Conservation (phyloP, 1,140 invertebrate genomes). For the Drosophila lowei region DNA sequence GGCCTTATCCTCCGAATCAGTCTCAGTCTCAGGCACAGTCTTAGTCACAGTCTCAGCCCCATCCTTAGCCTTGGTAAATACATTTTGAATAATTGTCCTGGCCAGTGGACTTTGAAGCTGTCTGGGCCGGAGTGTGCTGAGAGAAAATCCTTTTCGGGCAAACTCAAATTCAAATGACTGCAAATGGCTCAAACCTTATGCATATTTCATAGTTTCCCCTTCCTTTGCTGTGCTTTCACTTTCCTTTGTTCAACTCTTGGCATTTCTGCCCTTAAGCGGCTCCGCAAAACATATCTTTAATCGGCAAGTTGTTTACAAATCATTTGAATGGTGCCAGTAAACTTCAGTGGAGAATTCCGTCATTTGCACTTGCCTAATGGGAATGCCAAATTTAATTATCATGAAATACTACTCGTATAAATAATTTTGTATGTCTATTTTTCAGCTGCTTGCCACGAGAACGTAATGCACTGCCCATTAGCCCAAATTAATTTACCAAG, state of each 20-base stretch:
- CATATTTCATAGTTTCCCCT: conserved; percentile 47
- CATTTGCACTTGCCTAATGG: too few species aligned
- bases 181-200: conserved; percentile 49
- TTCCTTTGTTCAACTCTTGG: conserved; percentile 23
- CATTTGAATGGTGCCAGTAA: too few species aligned
- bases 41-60: not conserved
- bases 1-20: conserved; percentile 19
- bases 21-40: conserved; percentile 8
- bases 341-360: too few species aligned
- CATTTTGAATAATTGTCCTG: conserved; percentile 67
- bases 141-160: conserved; percentile 34
- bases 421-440: too few species aligned
- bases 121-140: not conserved
- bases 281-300: conserved; percentile 17
- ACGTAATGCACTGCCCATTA: too few species aligned
- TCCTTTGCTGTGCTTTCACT: conserved; percentile 43
- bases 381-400: too few species aligned
- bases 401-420: too few species aligned
- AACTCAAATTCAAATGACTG: conserved; percentile 54
- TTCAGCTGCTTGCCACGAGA: too few species aligned
- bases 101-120: not conserved
- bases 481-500: too few species aligned
- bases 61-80: conserved; percentile 42
- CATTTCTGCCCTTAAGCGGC: conserved; percentile 23
- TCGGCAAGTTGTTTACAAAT: conserved; percentile 20